phyloP scores from a whole-genome alignment of 92 coral and sea anemone genomes.

The Hydrozoanthus gracilis region DNA sequence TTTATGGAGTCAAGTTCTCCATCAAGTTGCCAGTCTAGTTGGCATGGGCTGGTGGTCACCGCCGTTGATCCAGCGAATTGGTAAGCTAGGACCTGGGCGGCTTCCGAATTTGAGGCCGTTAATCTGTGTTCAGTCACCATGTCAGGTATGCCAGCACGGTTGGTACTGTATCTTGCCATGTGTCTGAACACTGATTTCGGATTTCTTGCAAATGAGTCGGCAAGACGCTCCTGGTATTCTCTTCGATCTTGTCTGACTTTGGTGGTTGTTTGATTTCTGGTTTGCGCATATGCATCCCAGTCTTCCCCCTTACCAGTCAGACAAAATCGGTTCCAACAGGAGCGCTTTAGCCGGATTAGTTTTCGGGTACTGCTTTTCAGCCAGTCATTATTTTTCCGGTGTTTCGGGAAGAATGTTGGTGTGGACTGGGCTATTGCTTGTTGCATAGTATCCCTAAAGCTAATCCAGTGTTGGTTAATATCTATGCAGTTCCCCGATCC shows the following conservation, averaged over 20 bases:
- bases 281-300: background rate
- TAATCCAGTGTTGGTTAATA: background rate
- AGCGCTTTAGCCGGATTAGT: background rate
- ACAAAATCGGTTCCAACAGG: background rate
- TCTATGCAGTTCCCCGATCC: too few relatives aligned
- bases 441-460: background rate
- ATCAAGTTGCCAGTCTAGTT: too few relatives aligned
- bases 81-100: too few relatives aligned
- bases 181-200: background rate
- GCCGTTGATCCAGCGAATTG: too few relatives aligned
- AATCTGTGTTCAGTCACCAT: background rate
- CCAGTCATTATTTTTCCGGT: background rate
- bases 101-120: background rate
- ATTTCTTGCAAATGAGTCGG: background rate
- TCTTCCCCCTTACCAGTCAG: background rate
- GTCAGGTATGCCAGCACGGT: background rate
- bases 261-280: background rate
- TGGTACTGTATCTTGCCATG: background rate
- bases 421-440: background rate
- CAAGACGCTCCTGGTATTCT: background rate
- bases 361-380: background rate
- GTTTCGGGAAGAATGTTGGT: background rate
- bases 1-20: background rate
- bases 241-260: background rate
- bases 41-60: background rate